Conservation (phyloP, 2,797 vertebrate species). For the Aphelocoma californica region DNA sequence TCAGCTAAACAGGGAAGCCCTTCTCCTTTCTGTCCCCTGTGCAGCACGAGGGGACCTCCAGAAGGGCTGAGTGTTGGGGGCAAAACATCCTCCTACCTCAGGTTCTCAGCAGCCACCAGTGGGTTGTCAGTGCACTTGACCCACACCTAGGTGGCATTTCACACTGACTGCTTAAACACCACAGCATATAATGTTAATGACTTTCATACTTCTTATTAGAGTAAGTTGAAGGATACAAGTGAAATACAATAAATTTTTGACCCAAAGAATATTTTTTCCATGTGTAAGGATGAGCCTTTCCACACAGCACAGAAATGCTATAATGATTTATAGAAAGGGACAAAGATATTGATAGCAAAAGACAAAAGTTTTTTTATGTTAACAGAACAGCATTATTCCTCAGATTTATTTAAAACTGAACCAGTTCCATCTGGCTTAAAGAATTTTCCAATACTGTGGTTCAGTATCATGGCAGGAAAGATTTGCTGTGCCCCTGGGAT, state of each 20-base stretch:
- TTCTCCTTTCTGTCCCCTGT: not conserved
- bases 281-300: not conserved
- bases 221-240: not conserved
- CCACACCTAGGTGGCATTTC: not conserved
- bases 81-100: not conserved
- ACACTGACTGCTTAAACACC: not conserved
- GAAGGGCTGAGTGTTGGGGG: not conserved
- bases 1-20: not conserved
- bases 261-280: not conserved
- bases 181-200: not conserved
- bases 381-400: not conserved
- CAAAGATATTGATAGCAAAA: not conserved
- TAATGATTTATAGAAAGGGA: not conserved
- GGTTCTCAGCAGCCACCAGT: not conserved
- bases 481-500: not conserved
- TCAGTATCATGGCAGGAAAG: not conserved
- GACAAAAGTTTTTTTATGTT: not conserved
- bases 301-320: not conserved
- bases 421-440: not conserved
- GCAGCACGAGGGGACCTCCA: accelerated
- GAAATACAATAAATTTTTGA: not conserved
- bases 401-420: not conserved
- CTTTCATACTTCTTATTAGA: not conserved
- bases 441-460: not conserved
- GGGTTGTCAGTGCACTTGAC: not conserved